Evolutionary conservation across 2,888 invertebrate genomes (phyloP).

Genomic region (Anticlea derivata): DNA sequence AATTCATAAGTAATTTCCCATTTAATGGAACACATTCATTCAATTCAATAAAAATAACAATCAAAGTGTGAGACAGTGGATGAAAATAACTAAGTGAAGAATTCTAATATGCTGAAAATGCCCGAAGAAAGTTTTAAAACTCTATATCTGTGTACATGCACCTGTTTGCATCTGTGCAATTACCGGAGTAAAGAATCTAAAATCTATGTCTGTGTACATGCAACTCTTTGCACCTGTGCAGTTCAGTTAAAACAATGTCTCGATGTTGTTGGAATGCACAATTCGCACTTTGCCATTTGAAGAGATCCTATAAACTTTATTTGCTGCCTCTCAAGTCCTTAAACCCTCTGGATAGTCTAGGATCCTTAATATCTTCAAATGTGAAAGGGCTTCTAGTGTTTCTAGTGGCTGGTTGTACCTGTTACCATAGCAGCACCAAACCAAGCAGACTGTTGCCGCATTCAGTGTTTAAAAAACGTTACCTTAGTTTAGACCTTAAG

Average conservation of each 20-base stretch:
- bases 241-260: neutral
- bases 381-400: constrained; percentile 5
- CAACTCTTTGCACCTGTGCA: no score
- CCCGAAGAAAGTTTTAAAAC: constrained; percentile 4
- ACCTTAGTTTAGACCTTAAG: no score
- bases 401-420: constrained; percentile 24
- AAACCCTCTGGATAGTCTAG: neutral
- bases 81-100: constrained; percentile 2
- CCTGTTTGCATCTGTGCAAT: constrained; percentile 9
- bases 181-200: no score
- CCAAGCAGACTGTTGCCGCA: neutral
- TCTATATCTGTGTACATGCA: constrained; percentile 16
- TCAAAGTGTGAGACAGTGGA: neutral
- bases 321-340: no score
- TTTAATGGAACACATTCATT: no score
- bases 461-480: neutral
- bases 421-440: constrained; percentile 1
- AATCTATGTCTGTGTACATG: no score
- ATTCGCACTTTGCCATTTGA: constrained; percentile 29
- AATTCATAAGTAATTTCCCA: neutral
- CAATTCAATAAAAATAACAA: neutral
- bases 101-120: neutral
- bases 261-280: constrained; percentile 27
- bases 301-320: neutral
- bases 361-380: constrained; percentile 5